Percentiles rank a stretch among this genome's conserved stretches.
Conservation (phyloP, 1,140 invertebrate species). For the Saccostrea glomerata region DNA sequence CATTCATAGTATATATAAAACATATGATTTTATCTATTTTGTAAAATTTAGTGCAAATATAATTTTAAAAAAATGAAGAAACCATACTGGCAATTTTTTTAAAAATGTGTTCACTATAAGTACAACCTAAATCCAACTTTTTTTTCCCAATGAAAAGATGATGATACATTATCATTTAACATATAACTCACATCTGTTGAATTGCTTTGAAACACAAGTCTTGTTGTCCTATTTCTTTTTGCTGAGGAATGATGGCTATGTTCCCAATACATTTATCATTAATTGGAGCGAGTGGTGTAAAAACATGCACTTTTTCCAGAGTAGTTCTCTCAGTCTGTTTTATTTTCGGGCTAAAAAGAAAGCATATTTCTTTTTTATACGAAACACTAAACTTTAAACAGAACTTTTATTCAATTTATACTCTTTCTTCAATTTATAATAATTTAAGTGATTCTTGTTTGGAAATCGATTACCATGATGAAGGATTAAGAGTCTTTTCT, state of each 20-base stretch:
- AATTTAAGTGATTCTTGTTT: no score
- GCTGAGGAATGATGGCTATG: constrained; percentile 14
- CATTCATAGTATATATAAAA: no score
- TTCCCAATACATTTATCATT: not conserved
- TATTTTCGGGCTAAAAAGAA: not conserved
- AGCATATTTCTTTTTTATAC: not conserved
- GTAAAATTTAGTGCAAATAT: no score
- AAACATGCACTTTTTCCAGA: not conserved
- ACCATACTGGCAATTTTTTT: no score
- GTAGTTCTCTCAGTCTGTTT: constrained; percentile 1
- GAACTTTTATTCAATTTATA: not conserved
- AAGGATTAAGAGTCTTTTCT: not conserved
- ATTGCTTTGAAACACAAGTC: not conserved
- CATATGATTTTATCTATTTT: no score
- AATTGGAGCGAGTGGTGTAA: not conserved
- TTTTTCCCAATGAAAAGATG: not conserved
- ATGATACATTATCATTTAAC: not conserved
- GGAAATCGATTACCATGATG: not conserved
- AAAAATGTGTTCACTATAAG: no score
- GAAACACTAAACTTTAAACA: not conserved
- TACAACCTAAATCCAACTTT: no score
- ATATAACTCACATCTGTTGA: not conserved
- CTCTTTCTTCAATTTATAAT: no score
- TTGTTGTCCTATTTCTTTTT: not conserved
- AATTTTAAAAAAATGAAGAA: no score